phyloP scores from a whole-genome alignment of 2,888 invertebrate species.

The Suillia variegata region DNA sequence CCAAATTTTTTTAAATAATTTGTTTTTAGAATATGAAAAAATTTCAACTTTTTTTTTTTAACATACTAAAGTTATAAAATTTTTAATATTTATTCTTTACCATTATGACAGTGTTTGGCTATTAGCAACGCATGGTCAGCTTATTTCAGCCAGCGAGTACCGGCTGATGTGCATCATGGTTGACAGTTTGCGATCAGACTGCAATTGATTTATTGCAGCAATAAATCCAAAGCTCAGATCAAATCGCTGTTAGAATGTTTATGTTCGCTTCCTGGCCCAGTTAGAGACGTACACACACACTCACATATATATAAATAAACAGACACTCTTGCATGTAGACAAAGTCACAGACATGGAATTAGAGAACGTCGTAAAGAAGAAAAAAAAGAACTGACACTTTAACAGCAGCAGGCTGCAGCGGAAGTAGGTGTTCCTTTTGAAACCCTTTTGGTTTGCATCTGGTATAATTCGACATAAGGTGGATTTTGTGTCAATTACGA shows the following conservation, averaged over 20 bases:
- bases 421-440: constrained; percentile 31
- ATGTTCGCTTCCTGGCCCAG: no score
- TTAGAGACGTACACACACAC: no score
- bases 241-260: no score
- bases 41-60: no score
- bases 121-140: not conserved
- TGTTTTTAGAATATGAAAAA: no score
- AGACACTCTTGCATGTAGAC: not conserved
- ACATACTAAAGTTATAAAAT: no score
- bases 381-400: not conserved
- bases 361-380: constrained; percentile 7
- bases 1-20: no score
- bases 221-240: not conserved
- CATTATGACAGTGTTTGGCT: no score
- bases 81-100: no score
- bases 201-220: constrained; percentile 44
- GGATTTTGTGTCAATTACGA: constrained; percentile 53
- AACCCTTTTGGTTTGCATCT: constrained; percentile 21
- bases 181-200: constrained; percentile 42
- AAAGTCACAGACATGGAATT: not conserved
- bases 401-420: not conserved
- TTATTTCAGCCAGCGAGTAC: no score
- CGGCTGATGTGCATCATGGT: constrained; percentile 15
- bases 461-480: constrained; percentile 48
- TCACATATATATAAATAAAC: no score